Conservation (phyloP, 2,888 invertebrate genomes). For the Hedya salicella region DNA sequence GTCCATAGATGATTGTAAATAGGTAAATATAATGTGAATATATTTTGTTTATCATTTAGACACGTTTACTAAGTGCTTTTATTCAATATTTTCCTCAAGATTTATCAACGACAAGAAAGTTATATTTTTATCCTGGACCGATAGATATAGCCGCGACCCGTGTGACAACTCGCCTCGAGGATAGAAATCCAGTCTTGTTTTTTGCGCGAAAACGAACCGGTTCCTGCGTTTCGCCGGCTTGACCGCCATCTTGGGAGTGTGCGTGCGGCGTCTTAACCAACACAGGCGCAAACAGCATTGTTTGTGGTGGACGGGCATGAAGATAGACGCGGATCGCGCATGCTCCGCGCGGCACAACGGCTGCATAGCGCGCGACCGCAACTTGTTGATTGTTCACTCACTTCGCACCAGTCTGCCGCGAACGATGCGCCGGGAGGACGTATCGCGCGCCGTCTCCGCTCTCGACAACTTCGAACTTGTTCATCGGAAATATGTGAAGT, state of each 20-base stretch:
- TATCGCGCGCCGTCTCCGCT: constrained; percentile 66
- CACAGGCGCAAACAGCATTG: constrained; percentile 55
- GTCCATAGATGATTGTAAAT: no score
- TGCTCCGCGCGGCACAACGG: constrained; percentile 70
- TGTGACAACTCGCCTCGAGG: constrained; percentile 54
- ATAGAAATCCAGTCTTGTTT: constrained; percentile 65
- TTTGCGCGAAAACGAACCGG: constrained; percentile 82
- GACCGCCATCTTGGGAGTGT: constrained; percentile 42
- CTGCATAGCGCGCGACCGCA: constrained; percentile 72
- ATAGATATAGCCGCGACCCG: constrained; percentile 51
- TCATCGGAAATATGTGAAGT: constrained; percentile 83
- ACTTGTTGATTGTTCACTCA: constrained; percentile 83
- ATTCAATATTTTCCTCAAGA: constrained; percentile 22
- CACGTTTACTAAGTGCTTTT: no score
- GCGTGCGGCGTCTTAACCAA: constrained; percentile 16
- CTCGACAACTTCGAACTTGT: constrained; percentile 78
- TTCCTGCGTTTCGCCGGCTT: constrained; percentile 62
- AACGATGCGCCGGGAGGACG: constrained; percentile 79
- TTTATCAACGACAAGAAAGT: constrained; percentile 25
- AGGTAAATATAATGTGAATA: no score
- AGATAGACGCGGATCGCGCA: constrained; percentile 75
- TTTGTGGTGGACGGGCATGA: constrained; percentile 67
- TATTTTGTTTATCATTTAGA: no score
- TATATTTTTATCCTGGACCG: constrained; percentile 48
- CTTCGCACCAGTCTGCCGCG: constrained; percentile 77